Conservation (phyloP, 2,797 vertebrate genomes). For the Heliangelus exortis region DNA sequence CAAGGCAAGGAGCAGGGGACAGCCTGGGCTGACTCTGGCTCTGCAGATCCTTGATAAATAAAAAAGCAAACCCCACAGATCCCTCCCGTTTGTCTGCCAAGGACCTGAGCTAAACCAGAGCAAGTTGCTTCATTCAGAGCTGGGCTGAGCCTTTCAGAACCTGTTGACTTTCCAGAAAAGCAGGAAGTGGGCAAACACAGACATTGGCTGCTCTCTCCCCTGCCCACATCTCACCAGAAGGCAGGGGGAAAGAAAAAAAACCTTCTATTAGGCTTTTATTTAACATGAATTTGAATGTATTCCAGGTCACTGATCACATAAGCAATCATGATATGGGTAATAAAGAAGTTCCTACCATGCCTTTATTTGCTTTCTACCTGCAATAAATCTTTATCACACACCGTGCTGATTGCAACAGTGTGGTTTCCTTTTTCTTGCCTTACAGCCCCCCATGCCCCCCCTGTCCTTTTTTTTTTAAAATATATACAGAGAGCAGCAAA, state of each 20-base stretch:
- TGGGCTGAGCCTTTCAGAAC: not conserved
- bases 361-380: conserved; percentile 75
- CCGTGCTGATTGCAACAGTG: conserved; percentile 63
- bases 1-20: not conserved
- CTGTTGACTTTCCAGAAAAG: conserved; percentile 38
- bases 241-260: not conserved
- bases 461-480: not conserved
- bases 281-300: conserved; percentile 62
- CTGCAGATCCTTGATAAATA: not conserved
- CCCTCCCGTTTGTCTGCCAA: not conserved
- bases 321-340: conserved; percentile 48
- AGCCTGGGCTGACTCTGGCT: not conserved
- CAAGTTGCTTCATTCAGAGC: not conserved
- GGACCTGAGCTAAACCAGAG: conserved; percentile 32
- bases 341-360: conserved; percentile 73
- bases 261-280: conserved; percentile 63
- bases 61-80: not conserved
- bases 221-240: conserved; percentile 33
- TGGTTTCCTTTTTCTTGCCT: conserved; percentile 30
- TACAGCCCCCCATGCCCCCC: not conserved
- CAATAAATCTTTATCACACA: conserved; percentile 77
- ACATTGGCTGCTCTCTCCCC: conserved; percentile 27
- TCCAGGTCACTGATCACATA: conserved; percentile 70
- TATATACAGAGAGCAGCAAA: not conserved
- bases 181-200: conserved; percentile 20